phyloP scores from a whole-genome alignment of 2,797 vertebrate genomes.

The Gymnodraco acuticeps region DNA sequence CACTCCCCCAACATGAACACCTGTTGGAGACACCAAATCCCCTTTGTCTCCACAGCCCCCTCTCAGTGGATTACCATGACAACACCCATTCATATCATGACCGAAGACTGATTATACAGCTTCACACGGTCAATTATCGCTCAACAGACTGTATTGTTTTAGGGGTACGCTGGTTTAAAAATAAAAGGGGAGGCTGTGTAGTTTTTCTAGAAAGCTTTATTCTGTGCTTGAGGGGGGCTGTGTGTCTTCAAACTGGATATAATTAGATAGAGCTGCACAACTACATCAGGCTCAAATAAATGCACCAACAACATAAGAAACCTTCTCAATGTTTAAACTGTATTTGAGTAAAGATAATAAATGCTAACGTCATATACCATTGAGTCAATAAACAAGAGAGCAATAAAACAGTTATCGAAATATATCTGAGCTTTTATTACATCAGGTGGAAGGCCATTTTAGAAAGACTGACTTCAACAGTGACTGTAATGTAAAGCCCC shows the following conservation, averaged over 20 bases:
- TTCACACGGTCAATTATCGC: constrained; percentile 74
- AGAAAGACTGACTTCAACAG: constrained; percentile 52
- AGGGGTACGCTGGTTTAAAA: constrained; percentile 34
- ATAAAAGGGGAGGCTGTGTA: constrained; percentile 18
- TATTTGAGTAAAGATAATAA: background rate
- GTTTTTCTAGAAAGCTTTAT: constrained; percentile 52
- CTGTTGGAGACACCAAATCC: constrained; percentile 85
- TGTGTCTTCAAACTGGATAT: constrained; percentile 16
- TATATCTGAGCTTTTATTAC: constrained; percentile 65
- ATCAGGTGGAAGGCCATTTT: constrained; percentile 51
- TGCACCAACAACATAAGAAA: background rate
- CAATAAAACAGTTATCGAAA: constrained; percentile 47
- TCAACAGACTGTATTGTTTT: constrained; percentile 70
- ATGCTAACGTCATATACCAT: background rate
- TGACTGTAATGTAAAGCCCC: constrained; percentile 61
- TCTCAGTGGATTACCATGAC: constrained; percentile 79
- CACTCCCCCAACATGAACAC: constrained; percentile 77
- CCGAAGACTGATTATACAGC: constrained; percentile 76
- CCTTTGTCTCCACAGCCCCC: constrained; percentile 77
- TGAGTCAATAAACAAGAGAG: constrained; percentile 19
- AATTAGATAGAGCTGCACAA: constrained; percentile 21
- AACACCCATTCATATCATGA: constrained; percentile 79
- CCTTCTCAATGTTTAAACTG: background rate
- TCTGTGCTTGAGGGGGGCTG: constrained; percentile 34
- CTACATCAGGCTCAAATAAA: constrained; percentile 25